A percentile compares a stretch with the other conserved stretches of the same genome.
Conservation (phyloP, 2,113 vertebrate species). For the Turnix velox region DNA sequence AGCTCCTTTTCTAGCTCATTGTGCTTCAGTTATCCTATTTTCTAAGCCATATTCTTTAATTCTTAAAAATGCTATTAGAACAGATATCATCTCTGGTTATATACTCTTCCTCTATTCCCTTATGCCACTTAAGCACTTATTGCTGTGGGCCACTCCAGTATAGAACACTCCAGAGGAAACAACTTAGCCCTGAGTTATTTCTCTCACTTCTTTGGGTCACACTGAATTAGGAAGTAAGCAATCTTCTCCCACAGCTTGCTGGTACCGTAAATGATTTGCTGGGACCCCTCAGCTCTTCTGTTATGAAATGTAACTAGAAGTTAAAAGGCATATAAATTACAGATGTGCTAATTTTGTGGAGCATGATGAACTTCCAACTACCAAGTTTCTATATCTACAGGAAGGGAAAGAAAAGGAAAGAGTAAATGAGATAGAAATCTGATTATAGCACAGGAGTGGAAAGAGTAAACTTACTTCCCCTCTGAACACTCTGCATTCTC, state of each 20-base stretch:
- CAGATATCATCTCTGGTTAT: conserved; percentile 66
- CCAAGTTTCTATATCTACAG: background rate
- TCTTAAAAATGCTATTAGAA: conserved; percentile 73
- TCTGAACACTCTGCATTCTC: background rate
- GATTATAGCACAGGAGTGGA: background rate
- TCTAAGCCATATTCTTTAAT: conserved; percentile 63
- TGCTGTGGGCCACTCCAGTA: conserved; percentile 64
- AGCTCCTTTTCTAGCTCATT: conserved; percentile 67
- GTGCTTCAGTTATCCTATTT: conserved; percentile 66
- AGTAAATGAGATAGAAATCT: background rate
- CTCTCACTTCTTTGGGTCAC: conserved; percentile 65
- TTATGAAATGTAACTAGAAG: conserved; percentile 43
- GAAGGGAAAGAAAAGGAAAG: conserved; percentile 4
- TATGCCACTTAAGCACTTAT: conserved; percentile 73
- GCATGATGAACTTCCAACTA: conserved; percentile 5
- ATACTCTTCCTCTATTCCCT: conserved; percentile 64
- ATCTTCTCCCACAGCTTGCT: conserved; percentile 60
- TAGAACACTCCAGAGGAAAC: conserved; percentile 66
- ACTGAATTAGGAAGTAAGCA: conserved; percentile 62
- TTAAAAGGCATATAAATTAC: conserved; percentile 57
- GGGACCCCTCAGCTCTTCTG: conserved; percentile 23
- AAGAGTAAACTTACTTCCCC: background rate
- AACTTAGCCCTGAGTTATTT: conserved; percentile 68
- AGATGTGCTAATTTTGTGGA: conserved; percentile 41
- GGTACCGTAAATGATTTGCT: conserved; percentile 58